A percentile compares a stretch with the other conserved stretches of the same genome.
phyloP scores from a whole-genome alignment of 64 coral and sea anemone species.

The Pocillopora verrucosa region DNA sequence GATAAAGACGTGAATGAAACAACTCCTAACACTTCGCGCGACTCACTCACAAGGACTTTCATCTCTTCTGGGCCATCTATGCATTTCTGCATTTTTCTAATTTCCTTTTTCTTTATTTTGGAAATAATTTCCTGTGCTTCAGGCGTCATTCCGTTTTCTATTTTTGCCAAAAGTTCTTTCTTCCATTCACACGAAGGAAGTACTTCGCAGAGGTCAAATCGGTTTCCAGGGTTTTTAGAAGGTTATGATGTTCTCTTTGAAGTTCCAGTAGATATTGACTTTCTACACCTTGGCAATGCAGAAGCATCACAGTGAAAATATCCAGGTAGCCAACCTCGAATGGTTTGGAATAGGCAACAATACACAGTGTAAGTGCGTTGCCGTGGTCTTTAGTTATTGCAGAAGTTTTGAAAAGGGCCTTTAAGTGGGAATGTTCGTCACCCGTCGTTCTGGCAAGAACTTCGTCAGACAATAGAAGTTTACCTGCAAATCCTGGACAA shows the following conservation, averaged over 20 bases:
- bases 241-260: constrained; percentile 54
- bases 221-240: constrained; percentile 39
- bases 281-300: constrained; percentile 64
- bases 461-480: constrained; percentile 34
- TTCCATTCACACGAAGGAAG: constrained; percentile 41
- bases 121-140: not conserved
- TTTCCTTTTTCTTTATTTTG: not conserved
- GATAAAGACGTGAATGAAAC: no score
- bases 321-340: constrained; percentile 72
- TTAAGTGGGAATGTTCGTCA: not conserved
- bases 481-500: constrained; percentile 56
- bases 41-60: constrained; percentile 57
- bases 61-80: constrained; percentile 17
- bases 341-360: constrained; percentile 69
- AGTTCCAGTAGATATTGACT: constrained; percentile 61
- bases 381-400: not conserved
- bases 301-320: constrained; percentile 72
- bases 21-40: constrained; percentile 68
- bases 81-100: constrained; percentile 1
- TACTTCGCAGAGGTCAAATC: constrained; percentile 33
- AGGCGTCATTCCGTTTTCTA: not conserved
- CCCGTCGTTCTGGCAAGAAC: not conserved
- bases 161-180: not conserved
- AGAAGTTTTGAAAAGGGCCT: not conserved
- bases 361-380: constrained; percentile 46